These are phyloP conservation scores for Rhodophaea formosa DNA, from an alignment of 2,888 invertebrate genomes.

Conservation along the genomic window DNA sequence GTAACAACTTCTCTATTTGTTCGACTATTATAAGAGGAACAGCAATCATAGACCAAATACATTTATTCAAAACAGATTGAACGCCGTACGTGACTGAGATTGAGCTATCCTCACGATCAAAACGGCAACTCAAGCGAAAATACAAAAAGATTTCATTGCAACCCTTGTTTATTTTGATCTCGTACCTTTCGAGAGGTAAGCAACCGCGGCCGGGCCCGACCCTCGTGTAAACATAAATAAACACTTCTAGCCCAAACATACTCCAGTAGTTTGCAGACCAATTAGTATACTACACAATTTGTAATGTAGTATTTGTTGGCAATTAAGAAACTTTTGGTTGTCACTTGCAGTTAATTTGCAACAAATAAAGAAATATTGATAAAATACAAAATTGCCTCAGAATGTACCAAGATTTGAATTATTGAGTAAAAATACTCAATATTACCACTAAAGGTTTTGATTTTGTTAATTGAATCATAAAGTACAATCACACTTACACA, in stretches of 20 bases:
- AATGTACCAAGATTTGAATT: too few relatives aligned
- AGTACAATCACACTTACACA: too few relatives aligned
- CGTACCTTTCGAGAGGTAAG: conserved; percentile 7
- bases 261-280: conserved; percentile 11
- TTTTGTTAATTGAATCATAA: too few relatives aligned
- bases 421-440: background rate
- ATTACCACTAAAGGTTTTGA: too few relatives aligned
- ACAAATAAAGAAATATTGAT: background rate
- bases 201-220: background rate
- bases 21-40: too few relatives aligned
- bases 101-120: background rate
- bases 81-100: background rate
- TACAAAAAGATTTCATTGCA: background rate
- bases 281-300: conserved; percentile 4
- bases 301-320: background rate
- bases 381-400: too few relatives aligned
- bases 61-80: background rate
- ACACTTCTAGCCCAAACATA: conserved; percentile 2
- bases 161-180: conserved; percentile 3
- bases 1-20: too few relatives aligned
- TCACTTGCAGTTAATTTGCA: background rate
- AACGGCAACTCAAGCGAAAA: background rate
- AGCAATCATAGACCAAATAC: background rate
- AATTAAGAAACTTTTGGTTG: background rate
- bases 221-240: conserved; percentile 9